These are phyloP conservation scores for Carollia perspicillata DNA, from an alignment of 2,113 vertebrate species.

Conservation along the genomic window DNA sequence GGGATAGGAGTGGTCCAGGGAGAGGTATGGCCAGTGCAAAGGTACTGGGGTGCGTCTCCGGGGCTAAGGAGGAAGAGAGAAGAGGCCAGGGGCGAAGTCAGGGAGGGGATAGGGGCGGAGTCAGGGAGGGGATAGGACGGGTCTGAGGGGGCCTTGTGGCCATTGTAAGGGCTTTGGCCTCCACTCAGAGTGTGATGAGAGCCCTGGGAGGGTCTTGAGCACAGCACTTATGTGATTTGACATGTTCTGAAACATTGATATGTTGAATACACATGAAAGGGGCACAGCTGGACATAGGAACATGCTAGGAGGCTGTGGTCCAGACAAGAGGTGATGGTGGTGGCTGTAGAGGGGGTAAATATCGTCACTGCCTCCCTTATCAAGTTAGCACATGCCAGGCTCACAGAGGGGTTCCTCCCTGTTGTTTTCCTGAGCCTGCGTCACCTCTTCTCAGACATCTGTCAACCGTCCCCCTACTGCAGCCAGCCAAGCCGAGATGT, in stretches of 20 bases:
- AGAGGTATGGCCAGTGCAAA: no score
- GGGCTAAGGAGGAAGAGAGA: rapidly evolving
- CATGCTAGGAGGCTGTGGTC: background rate
- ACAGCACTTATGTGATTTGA: background rate
- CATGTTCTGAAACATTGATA: background rate
- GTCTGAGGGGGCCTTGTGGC: background rate
- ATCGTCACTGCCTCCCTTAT: rapidly evolving
- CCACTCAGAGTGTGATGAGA: background rate
- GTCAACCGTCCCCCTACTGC: background rate
- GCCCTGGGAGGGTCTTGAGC: background rate
- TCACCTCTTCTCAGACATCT: background rate
- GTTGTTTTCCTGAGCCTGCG: no score
- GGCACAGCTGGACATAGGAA: background rate
- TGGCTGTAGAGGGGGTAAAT: no score
- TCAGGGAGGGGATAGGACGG: background rate
- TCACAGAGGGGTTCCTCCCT: background rate
- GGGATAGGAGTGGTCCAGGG: no score
- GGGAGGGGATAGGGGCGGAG: rapidly evolving
- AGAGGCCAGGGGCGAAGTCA: rapidly evolving
- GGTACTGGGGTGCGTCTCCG: background rate
- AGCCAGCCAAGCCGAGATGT: background rate
- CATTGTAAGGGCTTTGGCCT: background rate
- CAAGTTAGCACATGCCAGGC: background rate
- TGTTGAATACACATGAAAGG: background rate
- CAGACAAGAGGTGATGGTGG: background rate